Conservation (phyloP, 2,113 vertebrate genomes). For the Spermophilus dauricus region DNA sequence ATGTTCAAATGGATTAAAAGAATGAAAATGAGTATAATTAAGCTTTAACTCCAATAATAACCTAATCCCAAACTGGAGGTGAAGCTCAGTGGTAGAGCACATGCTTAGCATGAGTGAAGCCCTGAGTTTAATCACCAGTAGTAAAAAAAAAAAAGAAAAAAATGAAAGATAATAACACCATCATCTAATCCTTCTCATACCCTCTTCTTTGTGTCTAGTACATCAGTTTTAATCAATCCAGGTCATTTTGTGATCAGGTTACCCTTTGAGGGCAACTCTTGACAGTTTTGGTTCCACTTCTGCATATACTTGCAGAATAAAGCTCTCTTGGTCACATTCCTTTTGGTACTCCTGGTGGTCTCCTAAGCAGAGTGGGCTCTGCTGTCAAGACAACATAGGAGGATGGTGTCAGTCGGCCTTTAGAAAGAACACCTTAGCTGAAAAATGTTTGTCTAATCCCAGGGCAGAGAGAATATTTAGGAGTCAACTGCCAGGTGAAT, state of each 20-base stretch:
- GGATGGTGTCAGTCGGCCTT: background rate
- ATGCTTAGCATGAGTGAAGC: background rate
- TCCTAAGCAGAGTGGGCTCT: background rate
- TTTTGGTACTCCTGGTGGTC: background rate
- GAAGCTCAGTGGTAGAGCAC: background rate
- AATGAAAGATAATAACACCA: background rate
- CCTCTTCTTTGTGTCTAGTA: background rate
- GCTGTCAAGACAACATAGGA: background rate
- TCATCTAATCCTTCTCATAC: background rate
- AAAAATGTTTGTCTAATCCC: background rate
- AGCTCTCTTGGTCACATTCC: background rate
- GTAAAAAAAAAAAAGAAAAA: background rate
- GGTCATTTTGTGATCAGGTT: background rate
- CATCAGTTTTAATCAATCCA: background rate
- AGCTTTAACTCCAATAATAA: background rate
- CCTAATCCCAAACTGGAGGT: background rate
- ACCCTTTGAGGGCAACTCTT: background rate
- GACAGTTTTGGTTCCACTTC: background rate
- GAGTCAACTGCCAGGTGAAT: background rate
- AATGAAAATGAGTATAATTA: constrained; percentile 38
- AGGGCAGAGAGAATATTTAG: background rate
- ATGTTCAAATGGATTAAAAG: constrained; percentile 3
- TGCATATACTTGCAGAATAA: background rate
- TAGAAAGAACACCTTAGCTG: background rate
- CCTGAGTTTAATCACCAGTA: background rate